Percentiles rank a stretch among this genome's conserved stretches.
Evolutionary conservation across 1,140 invertebrate genomes (phyloP).

Genomic region (Arion vulgaris): DNA sequence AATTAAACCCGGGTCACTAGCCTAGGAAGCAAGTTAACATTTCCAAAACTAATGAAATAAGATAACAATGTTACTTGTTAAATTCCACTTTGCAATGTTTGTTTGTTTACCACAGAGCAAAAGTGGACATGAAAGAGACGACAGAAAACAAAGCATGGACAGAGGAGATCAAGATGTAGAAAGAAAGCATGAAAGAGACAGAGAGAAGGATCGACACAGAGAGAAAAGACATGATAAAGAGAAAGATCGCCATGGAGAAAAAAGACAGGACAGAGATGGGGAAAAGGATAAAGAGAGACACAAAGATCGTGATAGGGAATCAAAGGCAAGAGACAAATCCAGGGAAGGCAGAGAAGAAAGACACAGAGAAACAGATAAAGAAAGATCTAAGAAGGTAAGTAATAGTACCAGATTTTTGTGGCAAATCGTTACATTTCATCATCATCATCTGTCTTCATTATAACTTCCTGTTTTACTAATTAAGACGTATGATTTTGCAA

Average conservation of each 20-base stretch:
- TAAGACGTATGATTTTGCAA: no score
- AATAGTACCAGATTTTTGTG: background rate
- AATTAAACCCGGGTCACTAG: no score
- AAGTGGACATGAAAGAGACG: conserved; percentile 31
- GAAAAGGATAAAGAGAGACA: conserved; percentile 28
- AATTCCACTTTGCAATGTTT: no score
- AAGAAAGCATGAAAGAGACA: conserved; percentile 43
- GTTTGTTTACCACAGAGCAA: background rate
- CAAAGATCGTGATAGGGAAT: conserved; percentile 11
- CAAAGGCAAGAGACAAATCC: conserved; percentile 42
- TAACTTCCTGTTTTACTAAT: no score
- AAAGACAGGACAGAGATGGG: conserved; percentile 24
- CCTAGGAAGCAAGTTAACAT: no score
- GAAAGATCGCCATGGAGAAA: conserved; percentile 27
- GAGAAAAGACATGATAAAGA: background rate
- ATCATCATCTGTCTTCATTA: background rate
- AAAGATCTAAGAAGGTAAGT: conserved; percentile 33
- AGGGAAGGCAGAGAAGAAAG: conserved; percentile 40
- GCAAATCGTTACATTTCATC: no score
- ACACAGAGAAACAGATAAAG: conserved; percentile 28
- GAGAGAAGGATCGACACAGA: conserved; percentile 26
- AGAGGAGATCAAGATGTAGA: conserved; percentile 35
- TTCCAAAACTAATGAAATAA: no score
- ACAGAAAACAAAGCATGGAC: conserved; percentile 39
- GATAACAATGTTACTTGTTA: no score